Evolutionary conservation across 2,888 invertebrate genomes (phyloP).

Genomic region (Catocala nupta): DNA sequence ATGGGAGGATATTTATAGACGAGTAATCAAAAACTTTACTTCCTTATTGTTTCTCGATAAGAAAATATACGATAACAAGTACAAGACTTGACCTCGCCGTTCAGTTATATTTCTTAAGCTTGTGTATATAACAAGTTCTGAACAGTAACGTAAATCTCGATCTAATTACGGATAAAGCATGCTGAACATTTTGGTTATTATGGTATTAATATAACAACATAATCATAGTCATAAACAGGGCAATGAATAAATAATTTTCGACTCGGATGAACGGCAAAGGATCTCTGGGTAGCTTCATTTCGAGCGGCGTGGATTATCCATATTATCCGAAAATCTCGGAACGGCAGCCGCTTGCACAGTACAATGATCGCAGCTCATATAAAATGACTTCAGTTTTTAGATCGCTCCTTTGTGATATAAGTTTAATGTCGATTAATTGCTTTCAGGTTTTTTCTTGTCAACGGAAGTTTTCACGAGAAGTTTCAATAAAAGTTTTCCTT

Average conservation of each 20-base stretch:
- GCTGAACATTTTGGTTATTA: constrained; percentile 54
- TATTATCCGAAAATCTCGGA: constrained; percentile 82
- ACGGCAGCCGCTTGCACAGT: constrained; percentile 68
- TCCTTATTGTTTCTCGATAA: constrained; percentile 7
- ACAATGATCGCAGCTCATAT: constrained; percentile 74
- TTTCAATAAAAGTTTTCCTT: constrained; percentile 17
- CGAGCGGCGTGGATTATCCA: constrained; percentile 79
- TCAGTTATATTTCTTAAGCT: neutral
- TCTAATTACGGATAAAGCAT: constrained; percentile 42
- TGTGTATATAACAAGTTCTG: neutral
- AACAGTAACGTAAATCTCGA: constrained; percentile 30
- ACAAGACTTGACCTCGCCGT: neutral
- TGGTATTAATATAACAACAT: constrained; percentile 60
- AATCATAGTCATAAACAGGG: constrained; percentile 69
- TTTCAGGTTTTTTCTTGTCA: constrained; percentile 52
- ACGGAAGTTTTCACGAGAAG: constrained; percentile 7
- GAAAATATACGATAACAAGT: neutral
- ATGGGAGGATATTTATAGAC: constrained; percentile 7
- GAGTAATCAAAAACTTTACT: constrained; percentile 11
- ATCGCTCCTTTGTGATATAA: constrained; percentile 70
- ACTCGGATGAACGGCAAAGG: constrained; percentile 72
- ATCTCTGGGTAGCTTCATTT: constrained; percentile 75
- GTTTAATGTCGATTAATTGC: constrained; percentile 68
- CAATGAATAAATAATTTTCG: constrained; percentile 80
- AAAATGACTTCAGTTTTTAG: constrained; percentile 75